Evolutionary conservation across 2,797 vertebrate species (phyloP).

Genomic region (Onychomys leucogaster): DNA sequence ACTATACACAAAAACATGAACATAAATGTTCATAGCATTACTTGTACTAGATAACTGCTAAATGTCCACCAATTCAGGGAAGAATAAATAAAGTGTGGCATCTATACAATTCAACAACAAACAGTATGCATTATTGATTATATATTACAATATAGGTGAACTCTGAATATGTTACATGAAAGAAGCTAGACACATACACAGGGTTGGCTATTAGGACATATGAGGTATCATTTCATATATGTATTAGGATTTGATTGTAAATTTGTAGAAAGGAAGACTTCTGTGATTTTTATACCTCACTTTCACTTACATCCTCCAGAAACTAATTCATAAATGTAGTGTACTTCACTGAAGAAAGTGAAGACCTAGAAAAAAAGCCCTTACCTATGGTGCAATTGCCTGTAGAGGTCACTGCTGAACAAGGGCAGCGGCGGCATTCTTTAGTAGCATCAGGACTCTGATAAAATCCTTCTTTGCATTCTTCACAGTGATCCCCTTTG

Average conservation of each 20-base stretch:
- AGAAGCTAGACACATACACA: background rate
- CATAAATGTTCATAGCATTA: slow-evolving; percentile 1
- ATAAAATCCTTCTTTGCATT: slow-evolving; percentile 92
- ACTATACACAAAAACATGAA: background rate
- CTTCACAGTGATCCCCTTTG: slow-evolving; percentile 93
- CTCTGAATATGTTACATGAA: background rate
- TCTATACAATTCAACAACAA: background rate
- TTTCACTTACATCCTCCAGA: slow-evolving; percentile 8
- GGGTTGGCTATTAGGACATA: background rate
- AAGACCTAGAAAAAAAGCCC: slow-evolving; percentile 74
- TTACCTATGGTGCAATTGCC: slow-evolving; percentile 94
- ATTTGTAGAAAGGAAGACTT: slow-evolving; percentile 35
- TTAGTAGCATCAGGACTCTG: slow-evolving; percentile 77
- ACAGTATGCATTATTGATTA: background rate
- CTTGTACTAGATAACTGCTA: background rate
- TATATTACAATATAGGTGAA: background rate
- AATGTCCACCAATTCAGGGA: background rate
- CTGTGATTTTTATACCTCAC: background rate
- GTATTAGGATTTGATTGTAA: background rate
- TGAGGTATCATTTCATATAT: slow-evolving; percentile 16
- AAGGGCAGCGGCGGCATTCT: slow-evolving; percentile 92
- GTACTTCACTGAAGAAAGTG: background rate
- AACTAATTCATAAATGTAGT: background rate
- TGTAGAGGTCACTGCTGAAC: slow-evolving; percentile 92
- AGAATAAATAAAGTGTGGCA: background rate